Conservation (phyloP, 2,888 invertebrate genomes). For the Branchinecta sandiegonensis region DNA sequence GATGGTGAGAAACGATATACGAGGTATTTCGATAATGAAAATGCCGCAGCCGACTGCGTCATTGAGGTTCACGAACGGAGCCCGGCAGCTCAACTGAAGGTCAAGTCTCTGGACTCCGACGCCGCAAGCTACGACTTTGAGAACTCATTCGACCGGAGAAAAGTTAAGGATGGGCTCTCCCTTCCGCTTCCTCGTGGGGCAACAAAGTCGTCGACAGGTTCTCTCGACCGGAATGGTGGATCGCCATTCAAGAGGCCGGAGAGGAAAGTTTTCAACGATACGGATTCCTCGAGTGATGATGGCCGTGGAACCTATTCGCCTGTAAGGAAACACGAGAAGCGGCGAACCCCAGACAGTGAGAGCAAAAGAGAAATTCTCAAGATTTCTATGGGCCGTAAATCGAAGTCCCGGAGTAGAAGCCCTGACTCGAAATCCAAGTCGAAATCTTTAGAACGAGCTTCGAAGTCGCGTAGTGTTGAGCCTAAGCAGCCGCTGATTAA, state of each 20-base stretch:
- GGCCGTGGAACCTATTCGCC: neutral
- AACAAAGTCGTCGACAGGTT: neutral
- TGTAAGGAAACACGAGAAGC: neutral
- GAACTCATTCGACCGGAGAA: neutral
- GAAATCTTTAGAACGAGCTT: constrained; percentile 2
- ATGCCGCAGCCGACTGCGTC: neutral
- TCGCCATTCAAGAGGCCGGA: neutral
- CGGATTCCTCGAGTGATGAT: neutral
- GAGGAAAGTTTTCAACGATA: neutral
- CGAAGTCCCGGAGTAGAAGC: constrained; percentile 32
- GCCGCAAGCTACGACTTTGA: neutral
- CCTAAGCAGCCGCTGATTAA: constrained; percentile 24
- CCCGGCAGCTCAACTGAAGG: neutral
- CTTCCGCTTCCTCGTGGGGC: neutral
- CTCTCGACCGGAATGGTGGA: neutral
- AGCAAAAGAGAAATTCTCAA: constrained; percentile 18
- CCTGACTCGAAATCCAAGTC: constrained; percentile 25
- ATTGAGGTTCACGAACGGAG: constrained; percentile 5
- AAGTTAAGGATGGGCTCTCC: neutral
- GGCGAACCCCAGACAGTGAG: constrained; percentile 17
- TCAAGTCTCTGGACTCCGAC: neutral
- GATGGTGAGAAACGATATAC: constrained; percentile 2
- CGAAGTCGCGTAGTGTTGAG: neutral
- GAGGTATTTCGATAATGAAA: neutral
- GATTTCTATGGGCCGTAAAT: constrained; percentile 5